These are phyloP conservation scores for Drosophila arawakana DNA, from an alignment of 1,140 invertebrate genomes.

Conservation along the genomic window DNA sequence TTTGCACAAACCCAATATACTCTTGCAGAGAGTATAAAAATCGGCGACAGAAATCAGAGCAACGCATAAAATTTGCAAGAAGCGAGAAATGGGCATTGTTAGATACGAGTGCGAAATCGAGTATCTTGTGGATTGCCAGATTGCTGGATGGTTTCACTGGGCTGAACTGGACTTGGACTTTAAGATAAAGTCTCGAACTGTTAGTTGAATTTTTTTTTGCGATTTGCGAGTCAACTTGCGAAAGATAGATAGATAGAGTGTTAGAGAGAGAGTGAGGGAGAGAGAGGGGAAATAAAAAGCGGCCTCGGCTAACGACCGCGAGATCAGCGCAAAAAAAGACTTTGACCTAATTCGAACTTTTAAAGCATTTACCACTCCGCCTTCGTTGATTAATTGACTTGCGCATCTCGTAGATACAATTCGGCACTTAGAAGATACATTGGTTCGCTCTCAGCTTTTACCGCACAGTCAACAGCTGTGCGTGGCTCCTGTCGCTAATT, in stretches of 20 bases:
- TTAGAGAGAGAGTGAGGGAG: not conserved
- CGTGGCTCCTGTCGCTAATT: conserved; percentile 63
- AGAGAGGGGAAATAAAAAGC: conserved; percentile 12
- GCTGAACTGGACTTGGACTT: not conserved
- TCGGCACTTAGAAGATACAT: conserved; percentile 6
- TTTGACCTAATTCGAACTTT: conserved; percentile 64
- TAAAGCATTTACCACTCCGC: conserved; percentile 38
- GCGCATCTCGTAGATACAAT: conserved; percentile 59
- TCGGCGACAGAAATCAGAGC: conserved; percentile 56
- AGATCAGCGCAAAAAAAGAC: conserved; percentile 61
- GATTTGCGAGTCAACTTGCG: not conserved
- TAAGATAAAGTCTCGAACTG: not conserved
- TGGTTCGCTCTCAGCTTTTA: conserved; percentile 1
- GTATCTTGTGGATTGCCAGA: conserved; percentile 20
- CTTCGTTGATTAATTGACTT: conserved; percentile 73
- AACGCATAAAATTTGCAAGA: conserved; percentile 56
- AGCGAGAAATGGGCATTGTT: conserved; percentile 51
- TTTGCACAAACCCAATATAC: too few relatives aligned
- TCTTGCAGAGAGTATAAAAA: too few relatives aligned
- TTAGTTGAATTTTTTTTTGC: not conserved
- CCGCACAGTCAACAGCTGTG: conserved; percentile 6
- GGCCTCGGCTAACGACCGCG: conserved; percentile 54
- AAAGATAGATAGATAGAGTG: not conserved
- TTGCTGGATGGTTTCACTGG: not conserved
- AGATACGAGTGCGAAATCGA: conserved; percentile 34